Percentiles rank a stretch among this genome's conserved stretches.
phyloP scores from a whole-genome alignment of 2,888 invertebrate species.

The Meganola albula region DNA sequence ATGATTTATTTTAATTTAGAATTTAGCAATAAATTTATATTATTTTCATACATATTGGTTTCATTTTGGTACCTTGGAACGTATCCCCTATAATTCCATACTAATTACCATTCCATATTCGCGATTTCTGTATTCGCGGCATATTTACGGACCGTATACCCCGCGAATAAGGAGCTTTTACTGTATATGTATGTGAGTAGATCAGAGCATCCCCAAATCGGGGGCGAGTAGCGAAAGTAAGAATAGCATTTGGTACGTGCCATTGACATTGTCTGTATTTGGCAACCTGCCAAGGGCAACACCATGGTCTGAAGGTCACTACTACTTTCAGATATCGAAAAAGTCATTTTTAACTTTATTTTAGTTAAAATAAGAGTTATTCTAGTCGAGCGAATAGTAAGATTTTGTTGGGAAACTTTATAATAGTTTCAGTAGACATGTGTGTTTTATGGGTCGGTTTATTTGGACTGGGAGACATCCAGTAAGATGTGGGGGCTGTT shows the following conservation, averaged over 20 bases:
- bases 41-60: no score
- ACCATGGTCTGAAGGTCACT: constrained; percentile 44
- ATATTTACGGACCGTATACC: no score
- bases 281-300: constrained; percentile 44
- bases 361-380: not conserved
- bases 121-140: no score
- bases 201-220: no score
- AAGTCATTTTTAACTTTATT: constrained; percentile 11
- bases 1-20: no score
- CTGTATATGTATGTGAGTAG: no score
- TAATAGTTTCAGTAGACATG: constrained; percentile 28
- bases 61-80: no score
- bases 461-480: constrained; percentile 16
- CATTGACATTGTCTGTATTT: constrained; percentile 62
- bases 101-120: no score
- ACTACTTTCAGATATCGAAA: constrained; percentile 16
- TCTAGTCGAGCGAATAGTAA: constrained; percentile 2
- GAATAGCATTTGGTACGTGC: constrained; percentile 46
- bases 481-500: constrained; percentile 14
- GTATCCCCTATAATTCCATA: no score
- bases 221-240: constrained; percentile 32
- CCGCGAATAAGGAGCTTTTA: no score
- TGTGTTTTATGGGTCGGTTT: constrained; percentile 30
- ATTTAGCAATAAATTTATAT: no score
- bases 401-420: constrained; percentile 24